Evolutionary conservation across 2,888 invertebrate species (phyloP), one percentile per base, ranked within the genome.

Genomic region (Xestia ashworthii): DNA sequence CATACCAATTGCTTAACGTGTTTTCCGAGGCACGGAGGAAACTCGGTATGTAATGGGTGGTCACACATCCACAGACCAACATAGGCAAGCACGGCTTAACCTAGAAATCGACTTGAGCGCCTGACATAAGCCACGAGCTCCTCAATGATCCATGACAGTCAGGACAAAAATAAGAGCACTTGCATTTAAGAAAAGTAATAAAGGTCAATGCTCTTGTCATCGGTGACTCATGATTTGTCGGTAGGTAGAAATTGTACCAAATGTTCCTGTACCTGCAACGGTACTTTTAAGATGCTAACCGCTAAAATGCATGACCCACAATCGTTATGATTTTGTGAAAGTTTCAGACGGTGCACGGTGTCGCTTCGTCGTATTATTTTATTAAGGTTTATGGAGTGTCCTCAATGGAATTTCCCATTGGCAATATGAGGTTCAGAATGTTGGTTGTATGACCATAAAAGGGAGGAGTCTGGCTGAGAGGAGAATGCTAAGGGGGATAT

Each of bases 161-260:
- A 38, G 32, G 32, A 62, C 38, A 19, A 62, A 19, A 62, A 38
- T 38, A 0, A 1, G 5, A 19, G 9, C 38, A 38, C 38, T 38
- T 19, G 60, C 60, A 22, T 41, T 64, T 5, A n/a, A 68, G 38
- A 41, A 55, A 25, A 46, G 46, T 65, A 72, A 70, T 19, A n/a
- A 76, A 85, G 86, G 74, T 86, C 82, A 78, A 74, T 80, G 80
- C 79, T 82, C 82, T 72, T 55, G 73, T 80, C 65, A 76, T 46
- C 69, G 58, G 22, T 86, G 85, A 87, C 19, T 87, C 87, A 83
- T 48, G 48, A 60, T 83, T 60, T 25, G 74, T 70, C 53, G 44
- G 81, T 73, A 74, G 69, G 76, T 76, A 80, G 67, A 65, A 69
- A 67, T 69, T 72, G 78, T 80, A 72, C 69, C 44, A 76, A 76